A percentile compares a stretch with the other conserved stretches of the same genome.
Evolutionary conservation across 2,797 vertebrate species (phyloP).

Genomic region (Dendrocincla fuliginosa): DNA sequence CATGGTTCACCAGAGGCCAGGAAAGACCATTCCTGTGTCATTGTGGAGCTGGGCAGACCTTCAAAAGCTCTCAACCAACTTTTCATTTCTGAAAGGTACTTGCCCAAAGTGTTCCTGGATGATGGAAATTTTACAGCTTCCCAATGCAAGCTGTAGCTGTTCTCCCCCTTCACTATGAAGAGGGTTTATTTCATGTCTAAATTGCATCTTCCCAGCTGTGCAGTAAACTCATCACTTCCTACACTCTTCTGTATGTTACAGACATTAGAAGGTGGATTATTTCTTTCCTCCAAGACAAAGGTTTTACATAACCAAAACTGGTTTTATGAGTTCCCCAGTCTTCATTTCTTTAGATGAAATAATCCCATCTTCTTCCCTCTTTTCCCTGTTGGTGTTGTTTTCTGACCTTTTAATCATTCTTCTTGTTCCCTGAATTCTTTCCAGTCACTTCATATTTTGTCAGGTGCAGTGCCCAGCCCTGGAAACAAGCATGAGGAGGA

Average conservation of each 20-base stretch:
- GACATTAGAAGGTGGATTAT: background rate
- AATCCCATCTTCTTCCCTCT: background rate
- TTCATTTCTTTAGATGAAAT: background rate
- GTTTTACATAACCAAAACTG: background rate
- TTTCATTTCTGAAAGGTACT: background rate
- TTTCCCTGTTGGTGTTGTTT: background rate
- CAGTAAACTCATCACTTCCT: background rate
- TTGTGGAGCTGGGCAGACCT: background rate
- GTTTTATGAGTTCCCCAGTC: background rate
- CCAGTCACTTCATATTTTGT: background rate
- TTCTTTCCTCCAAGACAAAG: background rate
- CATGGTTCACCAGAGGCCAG: background rate
- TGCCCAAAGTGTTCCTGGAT: background rate
- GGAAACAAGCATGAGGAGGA: background rate
- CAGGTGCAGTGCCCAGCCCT: background rate
- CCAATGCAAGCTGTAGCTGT: background rate
- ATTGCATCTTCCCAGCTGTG: background rate
- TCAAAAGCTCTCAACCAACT: background rate
- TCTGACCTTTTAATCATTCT: background rate
- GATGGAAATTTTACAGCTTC: background rate
- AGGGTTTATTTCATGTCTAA: background rate
- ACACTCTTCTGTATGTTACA: background rate
- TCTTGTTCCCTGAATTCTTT: background rate
- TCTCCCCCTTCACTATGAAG: background rate
- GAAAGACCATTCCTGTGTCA: background rate